These are phyloP conservation scores for Myotis myotis DNA, from an alignment of 2,797 vertebrate genomes.

Conservation along the genomic window DNA sequence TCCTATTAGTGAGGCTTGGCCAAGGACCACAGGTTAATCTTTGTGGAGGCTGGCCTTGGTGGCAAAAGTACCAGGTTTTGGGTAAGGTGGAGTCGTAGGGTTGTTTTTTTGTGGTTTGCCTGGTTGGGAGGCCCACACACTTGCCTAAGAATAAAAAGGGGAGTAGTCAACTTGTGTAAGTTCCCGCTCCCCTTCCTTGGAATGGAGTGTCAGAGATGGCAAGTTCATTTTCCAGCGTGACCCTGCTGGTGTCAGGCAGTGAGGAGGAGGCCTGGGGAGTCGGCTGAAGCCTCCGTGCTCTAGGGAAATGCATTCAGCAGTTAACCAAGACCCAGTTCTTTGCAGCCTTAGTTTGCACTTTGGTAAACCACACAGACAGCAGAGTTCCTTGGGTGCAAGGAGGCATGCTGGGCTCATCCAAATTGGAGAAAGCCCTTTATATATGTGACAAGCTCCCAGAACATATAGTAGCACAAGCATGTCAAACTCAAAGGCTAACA, in stretches of 20 bases:
- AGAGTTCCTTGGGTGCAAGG: not conserved
- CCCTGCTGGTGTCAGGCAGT: not conserved
- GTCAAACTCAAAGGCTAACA: no score
- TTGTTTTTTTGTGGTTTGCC: not conserved
- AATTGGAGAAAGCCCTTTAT: not conserved
- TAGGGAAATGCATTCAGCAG: not conserved
- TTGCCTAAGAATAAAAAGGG: not conserved
- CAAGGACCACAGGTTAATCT: slow-evolving; percentile 61
- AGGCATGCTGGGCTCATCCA: not conserved
- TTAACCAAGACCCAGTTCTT: not conserved
- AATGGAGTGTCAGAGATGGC: not conserved
- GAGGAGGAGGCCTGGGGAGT: not conserved
- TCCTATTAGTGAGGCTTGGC: slow-evolving; percentile 33
- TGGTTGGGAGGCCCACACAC: not conserved
- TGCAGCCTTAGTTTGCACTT: not conserved
- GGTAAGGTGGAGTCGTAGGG: not conserved
- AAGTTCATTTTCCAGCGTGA: not conserved
- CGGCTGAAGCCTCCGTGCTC: not conserved
- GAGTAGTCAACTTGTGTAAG: not conserved
- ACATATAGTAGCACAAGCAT: not conserved
- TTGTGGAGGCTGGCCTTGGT: slow-evolving; percentile 54
- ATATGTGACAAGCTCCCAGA: not conserved
- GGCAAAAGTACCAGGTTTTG: not conserved
- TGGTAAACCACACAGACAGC: slow-evolving; percentile 17
- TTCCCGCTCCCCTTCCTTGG: not conserved